A percentile compares a stretch with the other conserved stretches of the same genome.
phyloP scores from a whole-genome alignment of 2,888 invertebrate species.

The Steinernema hermaphroditum region DNA sequence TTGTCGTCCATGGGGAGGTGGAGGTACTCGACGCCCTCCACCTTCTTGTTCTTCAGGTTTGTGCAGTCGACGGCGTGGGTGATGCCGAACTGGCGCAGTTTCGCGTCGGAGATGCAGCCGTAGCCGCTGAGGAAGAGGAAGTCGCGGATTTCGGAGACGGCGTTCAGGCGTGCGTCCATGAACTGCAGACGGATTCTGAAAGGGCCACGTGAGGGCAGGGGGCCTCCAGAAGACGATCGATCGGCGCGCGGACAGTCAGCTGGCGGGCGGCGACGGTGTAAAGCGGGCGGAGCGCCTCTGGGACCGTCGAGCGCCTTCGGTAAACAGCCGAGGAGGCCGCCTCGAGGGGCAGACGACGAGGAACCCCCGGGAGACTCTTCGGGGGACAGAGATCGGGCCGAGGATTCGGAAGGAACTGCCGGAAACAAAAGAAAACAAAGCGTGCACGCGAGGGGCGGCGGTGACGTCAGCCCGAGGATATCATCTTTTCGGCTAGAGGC shows the following conservation, averaged over 20 bases:
- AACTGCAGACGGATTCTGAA: constrained; percentile 24
- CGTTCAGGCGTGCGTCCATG: constrained; percentile 24
- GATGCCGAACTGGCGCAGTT: constrained; percentile 53
- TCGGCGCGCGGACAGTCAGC: constrained; percentile 29
- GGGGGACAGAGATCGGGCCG: no score
- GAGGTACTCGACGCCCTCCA: constrained; percentile 44
- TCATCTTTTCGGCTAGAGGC: not conserved
- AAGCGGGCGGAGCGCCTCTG: not conserved
- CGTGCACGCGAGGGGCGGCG: not conserved
- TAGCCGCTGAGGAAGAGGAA: constrained; percentile 51
- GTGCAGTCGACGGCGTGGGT: constrained; percentile 63
- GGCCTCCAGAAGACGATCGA: not conserved
- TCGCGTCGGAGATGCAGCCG: constrained; percentile 48
- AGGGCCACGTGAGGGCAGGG: not conserved
- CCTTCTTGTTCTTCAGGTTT: constrained; percentile 47
- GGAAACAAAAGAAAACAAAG: constrained; percentile 1
- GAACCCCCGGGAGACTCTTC: no score
- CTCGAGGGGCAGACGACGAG: not conserved
- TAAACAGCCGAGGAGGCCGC: not conserved
- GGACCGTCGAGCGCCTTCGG: not conserved
- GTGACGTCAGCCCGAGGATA: constrained; percentile 14
- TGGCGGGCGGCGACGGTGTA: constrained; percentile 20
- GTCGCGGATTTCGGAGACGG: constrained; percentile 46
- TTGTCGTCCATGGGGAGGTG: constrained; percentile 40
- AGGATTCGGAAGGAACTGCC: not conserved